These are phyloP conservation scores for Triplophysa yarkandensis DNA, from an alignment of 2,797 vertebrate species.

Conservation along the genomic window DNA sequence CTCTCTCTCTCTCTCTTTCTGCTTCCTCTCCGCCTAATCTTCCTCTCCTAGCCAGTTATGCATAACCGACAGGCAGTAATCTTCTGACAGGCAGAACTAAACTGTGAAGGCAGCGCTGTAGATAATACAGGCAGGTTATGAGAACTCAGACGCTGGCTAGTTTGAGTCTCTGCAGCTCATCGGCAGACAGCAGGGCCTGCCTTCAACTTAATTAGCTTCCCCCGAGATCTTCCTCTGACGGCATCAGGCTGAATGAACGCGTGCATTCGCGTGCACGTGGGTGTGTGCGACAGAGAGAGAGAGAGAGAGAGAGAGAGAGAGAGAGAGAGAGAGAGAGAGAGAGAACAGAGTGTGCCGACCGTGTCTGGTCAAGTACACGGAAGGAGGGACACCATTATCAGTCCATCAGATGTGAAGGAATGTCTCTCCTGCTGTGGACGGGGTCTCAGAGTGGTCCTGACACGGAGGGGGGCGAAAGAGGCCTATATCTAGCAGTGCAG, in stretches of 20 bases:
- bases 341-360: constrained; percentile 20
- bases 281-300: constrained; percentile 20
- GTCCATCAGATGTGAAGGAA: constrained; percentile 47
- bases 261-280: constrained; percentile 18
- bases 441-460: constrained; percentile 34
- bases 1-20: constrained; percentile 19
- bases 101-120: constrained; percentile 42
- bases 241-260: constrained; percentile 51
- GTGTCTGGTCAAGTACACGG: constrained; percentile 26
- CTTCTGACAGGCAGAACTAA: constrained; percentile 40
- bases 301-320: constrained; percentile 21
- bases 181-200: constrained; percentile 59
- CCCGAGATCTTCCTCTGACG: constrained; percentile 60
- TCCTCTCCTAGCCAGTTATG: constrained; percentile 40
- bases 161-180: constrained; percentile 53
- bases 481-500: constrained; percentile 42
- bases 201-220: constrained; percentile 65
- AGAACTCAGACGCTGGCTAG: constrained; percentile 45
- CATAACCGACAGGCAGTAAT: constrained; percentile 43
- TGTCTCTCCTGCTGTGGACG: constrained; percentile 37
- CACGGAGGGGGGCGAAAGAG: constrained; percentile 20
- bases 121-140: constrained; percentile 47
- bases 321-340: constrained; percentile 38
- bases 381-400: constrained; percentile 40
- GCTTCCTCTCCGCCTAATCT: constrained; percentile 21